Conservation (phyloP, 2,797 vertebrate species). For the Alca torda region DNA sequence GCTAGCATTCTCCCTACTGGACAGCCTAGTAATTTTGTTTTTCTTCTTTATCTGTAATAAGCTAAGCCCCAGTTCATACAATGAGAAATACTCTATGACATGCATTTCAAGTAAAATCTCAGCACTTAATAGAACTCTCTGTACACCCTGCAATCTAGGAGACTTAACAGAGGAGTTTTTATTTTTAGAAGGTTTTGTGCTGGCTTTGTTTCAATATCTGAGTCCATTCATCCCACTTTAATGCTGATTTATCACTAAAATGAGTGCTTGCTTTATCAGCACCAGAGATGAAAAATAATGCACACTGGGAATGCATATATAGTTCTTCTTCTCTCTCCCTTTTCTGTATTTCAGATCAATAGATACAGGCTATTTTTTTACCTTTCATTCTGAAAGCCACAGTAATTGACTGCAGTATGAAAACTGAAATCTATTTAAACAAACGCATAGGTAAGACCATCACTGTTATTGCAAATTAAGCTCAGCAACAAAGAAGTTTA, state of each 20-base stretch:
- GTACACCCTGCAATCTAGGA: not conserved
- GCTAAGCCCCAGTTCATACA: not conserved
- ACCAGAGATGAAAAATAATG: conserved; percentile 26
- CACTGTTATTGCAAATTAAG: not conserved
- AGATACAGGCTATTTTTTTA: not conserved
- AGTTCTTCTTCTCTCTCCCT: not conserved
- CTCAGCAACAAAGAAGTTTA: not conserved
- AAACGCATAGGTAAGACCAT: not conserved
- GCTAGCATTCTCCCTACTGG: not conserved
- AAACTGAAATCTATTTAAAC: conserved; percentile 5
- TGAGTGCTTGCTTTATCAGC: conserved; percentile 28
- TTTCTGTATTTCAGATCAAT: not conserved
- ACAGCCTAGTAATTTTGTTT: not conserved
- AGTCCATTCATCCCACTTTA: conserved; percentile 19
- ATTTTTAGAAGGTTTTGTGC: not conserved
- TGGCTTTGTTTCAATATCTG: conserved; percentile 42
- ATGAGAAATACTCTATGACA: not conserved
- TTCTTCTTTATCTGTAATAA: conserved; percentile 12
- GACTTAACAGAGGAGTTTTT: not conserved
- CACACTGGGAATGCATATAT: not conserved
- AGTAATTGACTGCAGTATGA: not conserved
- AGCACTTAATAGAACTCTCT: not conserved
- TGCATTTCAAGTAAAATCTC: conserved; percentile 20
- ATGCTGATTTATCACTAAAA: conserved; percentile 49
- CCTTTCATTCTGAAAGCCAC: not conserved